Conservation (phyloP, 92 coral and sea anemone species). For the Bergia puertoricense region DNA sequence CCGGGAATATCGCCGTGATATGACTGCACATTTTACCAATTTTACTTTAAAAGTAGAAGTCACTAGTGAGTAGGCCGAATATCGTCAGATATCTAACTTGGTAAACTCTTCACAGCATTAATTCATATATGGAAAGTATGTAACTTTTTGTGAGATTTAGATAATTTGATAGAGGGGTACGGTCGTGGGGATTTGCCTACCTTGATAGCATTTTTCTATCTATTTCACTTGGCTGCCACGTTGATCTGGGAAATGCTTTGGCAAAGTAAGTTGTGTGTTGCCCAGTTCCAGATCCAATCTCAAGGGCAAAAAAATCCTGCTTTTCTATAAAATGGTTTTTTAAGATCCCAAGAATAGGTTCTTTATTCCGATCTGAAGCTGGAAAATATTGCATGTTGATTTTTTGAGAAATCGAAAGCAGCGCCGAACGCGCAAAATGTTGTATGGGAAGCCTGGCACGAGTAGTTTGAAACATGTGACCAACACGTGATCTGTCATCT, state of each 20-base stretch:
- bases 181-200: background rate
- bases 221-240: slow-evolving; percentile 35
- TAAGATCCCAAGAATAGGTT: slow-evolving; percentile 21
- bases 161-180: background rate
- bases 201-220: slow-evolving; percentile 26
- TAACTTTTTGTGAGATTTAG: background rate
- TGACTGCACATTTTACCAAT: no score
- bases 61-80: no score
- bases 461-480: background rate
- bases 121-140: background rate
- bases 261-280: slow-evolving; percentile 37
- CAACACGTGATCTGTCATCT: background rate
- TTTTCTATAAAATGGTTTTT: slow-evolving; percentile 22
- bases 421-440: background rate
- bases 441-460: no score
- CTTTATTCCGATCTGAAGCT: slow-evolving; percentile 32
- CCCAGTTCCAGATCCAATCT: slow-evolving; percentile 38
- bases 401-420: background rate
- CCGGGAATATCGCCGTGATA: no score
- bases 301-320: slow-evolving; percentile 23
- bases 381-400: slow-evolving; percentile 16
- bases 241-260: slow-evolving; percentile 13
- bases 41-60: no score
- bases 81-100: no score
- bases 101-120: no score